Base-by-base conservation (phyloP, 2,797 vertebrate species). In the Leontocebus nigricollis region DNA sequence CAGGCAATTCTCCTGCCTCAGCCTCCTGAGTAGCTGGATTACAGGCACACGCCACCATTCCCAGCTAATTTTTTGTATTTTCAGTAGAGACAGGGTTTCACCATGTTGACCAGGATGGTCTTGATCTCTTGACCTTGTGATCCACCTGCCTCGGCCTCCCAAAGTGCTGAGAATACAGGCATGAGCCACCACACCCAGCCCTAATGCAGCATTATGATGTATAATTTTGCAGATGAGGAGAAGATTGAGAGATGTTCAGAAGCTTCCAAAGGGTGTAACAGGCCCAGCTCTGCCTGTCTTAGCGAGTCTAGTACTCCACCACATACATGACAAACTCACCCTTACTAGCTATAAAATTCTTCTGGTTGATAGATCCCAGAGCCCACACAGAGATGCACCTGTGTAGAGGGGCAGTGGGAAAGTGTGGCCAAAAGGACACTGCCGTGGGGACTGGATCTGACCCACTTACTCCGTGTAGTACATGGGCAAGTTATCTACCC, bases 181-280 rank as follows among this genome's bases (percentile, higher is more conserved):
- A 44, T 44, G 44, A 44, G 9, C 44, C 44, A 44, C 44, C 9
- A 2, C 9, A 44, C 44, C 44, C 44, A 9, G 9, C 9, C 44
- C 26, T 36, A 55, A 20, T 73, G 48, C 15, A 27, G 75, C 61
- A 33, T 85, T 88, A 72, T 87, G 41, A 57, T 26, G 20, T 64
- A 33, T 19, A 22, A 64, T 94, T 89, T 87, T 79, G 67, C 19
- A 87, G 64, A 86, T 44, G 59, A 94, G 44, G 36, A 92, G 81
- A 95, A 94, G 50, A 57, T 36, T 61, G 44, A 73, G 94, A 76
- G 67, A 91, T 19, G 41, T 88, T 84, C 75, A 95, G 90, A 85
- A 50, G 27, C 26, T 96, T 80, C 70, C 77, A 90, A 82, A 44
- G 41, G 61, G 70, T 90, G 82, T 64, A 22, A 17, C 9, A 48